Conservation (phyloP, 1,140 invertebrate genomes). For the Pseudomyrmex flavicornis region DNA sequence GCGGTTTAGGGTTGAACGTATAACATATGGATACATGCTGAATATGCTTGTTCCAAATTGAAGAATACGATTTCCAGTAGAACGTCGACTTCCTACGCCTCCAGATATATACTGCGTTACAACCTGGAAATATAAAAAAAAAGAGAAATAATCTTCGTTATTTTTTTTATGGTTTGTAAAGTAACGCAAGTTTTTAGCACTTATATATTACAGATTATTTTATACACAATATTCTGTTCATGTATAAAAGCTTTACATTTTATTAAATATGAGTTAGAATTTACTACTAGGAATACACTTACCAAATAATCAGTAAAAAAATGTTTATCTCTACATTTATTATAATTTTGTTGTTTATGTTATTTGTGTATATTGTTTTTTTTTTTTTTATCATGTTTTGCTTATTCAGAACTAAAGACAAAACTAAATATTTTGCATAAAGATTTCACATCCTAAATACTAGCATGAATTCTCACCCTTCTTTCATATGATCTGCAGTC, state of each 20-base stretch:
- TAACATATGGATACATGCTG: conserved; percentile 55
- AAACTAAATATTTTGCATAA: too few species aligned
- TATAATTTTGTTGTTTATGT: too few species aligned
- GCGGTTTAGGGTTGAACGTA: conserved; percentile 14
- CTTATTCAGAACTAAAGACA: too few species aligned
- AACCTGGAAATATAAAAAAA: not conserved
- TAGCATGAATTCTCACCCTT: conserved; percentile 75
- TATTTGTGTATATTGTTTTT: too few species aligned
- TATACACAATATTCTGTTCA: conserved; percentile 75
- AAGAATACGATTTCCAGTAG: conserved; percentile 61
- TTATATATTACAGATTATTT: conserved; percentile 59
- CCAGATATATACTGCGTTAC: conserved; percentile 24
- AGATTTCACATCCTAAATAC: conserved; percentile 66
- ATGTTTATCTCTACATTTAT: too few species aligned
- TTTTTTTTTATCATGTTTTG: too few species aligned
- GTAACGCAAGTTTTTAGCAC: not conserved
- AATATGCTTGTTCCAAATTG: conserved; percentile 35
- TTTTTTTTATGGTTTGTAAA: conserved; percentile 50
- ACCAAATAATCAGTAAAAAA: too few species aligned
- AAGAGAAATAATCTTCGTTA: not conserved
- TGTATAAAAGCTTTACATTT: not conserved
- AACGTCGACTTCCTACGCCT: conserved; percentile 62
- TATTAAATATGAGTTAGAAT: too few species aligned
- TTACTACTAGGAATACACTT: too few species aligned
- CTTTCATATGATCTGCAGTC: conserved; percentile 85